Evolutionary conservation across 2,113 vertebrate species (phyloP).

Genomic region (Chaetura pelagica): DNA sequence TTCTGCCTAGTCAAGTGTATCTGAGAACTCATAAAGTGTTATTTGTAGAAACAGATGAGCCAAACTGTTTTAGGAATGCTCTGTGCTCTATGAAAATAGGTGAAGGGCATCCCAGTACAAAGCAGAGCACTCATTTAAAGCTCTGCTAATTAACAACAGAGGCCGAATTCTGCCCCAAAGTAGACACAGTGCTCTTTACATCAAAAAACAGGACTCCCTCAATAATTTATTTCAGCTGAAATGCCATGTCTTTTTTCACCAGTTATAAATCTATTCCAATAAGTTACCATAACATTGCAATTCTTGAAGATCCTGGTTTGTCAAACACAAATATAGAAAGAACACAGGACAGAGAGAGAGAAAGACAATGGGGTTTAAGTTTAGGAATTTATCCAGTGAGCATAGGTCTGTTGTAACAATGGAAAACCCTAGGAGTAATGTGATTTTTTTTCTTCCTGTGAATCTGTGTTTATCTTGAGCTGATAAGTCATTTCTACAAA

Average conservation of each 20-base stretch:
- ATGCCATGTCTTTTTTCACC: neutral
- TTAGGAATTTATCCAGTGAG: neutral
- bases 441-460: neutral
- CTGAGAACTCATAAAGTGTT: neutral
- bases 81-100: neutral
- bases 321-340: neutral
- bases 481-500: neutral
- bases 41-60: neutral
- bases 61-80: neutral
- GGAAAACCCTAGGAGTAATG: neutral
- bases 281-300: neutral
- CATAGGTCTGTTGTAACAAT: neutral
- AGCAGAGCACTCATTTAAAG: neutral
- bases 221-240: neutral
- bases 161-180: neutral
- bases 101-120: neutral
- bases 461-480: neutral
- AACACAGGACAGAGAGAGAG: neutral
- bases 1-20: neutral
- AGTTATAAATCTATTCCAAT: neutral
- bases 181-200: rapidly evolving
- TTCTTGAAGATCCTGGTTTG: neutral
- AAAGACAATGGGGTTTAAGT: neutral
- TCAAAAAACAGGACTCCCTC: neutral
- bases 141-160: neutral